Percentiles rank a stretch among this genome's conserved stretches.
phyloP scores from a whole-genome alignment of 2,113 vertebrate genomes.

The Lepus timidus region DNA sequence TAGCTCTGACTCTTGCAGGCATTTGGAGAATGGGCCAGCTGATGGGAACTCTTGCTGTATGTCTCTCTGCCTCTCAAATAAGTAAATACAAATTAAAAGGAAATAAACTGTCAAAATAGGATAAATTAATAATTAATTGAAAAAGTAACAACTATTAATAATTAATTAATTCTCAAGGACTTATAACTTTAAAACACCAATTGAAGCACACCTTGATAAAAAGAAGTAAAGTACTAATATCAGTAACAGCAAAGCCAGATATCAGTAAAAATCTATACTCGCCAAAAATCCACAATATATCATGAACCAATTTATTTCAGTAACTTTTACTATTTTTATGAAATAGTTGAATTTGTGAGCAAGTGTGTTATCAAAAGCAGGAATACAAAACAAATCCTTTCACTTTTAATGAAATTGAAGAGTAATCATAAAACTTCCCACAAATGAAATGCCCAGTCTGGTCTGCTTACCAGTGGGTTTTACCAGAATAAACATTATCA shows the following conservation, averaged over 20 bases:
- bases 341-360: not conserved
- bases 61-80: no score
- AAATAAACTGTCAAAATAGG: not conserved
- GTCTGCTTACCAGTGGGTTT: not conserved
- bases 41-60: no score
- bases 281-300: not conserved
- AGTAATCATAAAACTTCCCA: not conserved
- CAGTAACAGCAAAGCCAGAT: not conserved
- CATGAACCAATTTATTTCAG: not conserved
- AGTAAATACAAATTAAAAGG: not conserved
- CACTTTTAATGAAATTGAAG: constrained; percentile 1
- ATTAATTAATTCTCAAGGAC: not conserved
- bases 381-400: not conserved
- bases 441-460: not conserved
- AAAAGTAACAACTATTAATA: not conserved
- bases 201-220: not conserved
- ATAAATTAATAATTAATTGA: not conserved
- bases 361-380: not conserved
- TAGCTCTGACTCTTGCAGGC: no score
- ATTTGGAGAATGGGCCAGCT: no score
- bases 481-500: no score
- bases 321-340: not conserved
- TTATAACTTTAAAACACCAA: not conserved
- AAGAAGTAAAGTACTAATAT: not conserved
- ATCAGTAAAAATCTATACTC: not conserved